Conservation (phyloP, 2,888 invertebrate genomes). For the Synanthedon tipuliformis region DNA sequence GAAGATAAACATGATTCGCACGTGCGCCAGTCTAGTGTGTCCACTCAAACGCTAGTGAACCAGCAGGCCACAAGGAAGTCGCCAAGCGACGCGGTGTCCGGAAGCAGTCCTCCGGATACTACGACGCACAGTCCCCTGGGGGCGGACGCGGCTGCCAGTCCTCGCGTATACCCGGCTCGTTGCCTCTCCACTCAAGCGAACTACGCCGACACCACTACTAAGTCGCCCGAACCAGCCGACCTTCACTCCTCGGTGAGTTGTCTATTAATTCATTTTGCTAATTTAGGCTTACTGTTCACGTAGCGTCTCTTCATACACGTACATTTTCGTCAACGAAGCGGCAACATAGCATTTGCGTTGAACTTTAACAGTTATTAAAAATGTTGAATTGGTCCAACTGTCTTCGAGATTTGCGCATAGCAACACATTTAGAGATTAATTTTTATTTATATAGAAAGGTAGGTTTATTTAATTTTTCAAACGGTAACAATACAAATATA, state of each 20-base stretch:
- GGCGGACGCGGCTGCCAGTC: slow-evolving; percentile 44
- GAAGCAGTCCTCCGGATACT: slow-evolving; percentile 78
- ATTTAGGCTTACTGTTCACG: neutral
- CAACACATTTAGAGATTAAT: too few relatives aligned
- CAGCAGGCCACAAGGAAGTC: slow-evolving; percentile 24
- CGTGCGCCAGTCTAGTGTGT: slow-evolving; percentile 75
- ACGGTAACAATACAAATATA: too few relatives aligned
- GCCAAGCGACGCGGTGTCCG: slow-evolving; percentile 29
- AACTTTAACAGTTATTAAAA: too few relatives aligned
- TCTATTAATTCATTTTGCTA: neutral
- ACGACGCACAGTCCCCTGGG: slow-evolving; percentile 86
- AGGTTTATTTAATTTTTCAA: too few relatives aligned
- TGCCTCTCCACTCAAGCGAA: slow-evolving; percentile 23
- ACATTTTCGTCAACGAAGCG: too few relatives aligned
- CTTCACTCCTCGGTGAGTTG: slow-evolving; percentile 48
- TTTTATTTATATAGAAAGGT: too few relatives aligned
- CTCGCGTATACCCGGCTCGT: slow-evolving; percentile 20
- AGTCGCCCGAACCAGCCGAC: slow-evolving; percentile 55
- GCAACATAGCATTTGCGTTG: too few relatives aligned
- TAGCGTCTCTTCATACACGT: too few relatives aligned
- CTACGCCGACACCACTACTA: slow-evolving; percentile 59
- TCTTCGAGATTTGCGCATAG: too few relatives aligned
- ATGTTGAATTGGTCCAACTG: too few relatives aligned
- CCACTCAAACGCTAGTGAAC: slow-evolving; percentile 77
- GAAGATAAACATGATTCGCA: slow-evolving; percentile 13